A percentile compares a stretch with the other conserved stretches of the same genome.
Evolutionary conservation across 1,140 invertebrate species (phyloP).

Genomic region (Propsilocerus akamusi): DNA sequence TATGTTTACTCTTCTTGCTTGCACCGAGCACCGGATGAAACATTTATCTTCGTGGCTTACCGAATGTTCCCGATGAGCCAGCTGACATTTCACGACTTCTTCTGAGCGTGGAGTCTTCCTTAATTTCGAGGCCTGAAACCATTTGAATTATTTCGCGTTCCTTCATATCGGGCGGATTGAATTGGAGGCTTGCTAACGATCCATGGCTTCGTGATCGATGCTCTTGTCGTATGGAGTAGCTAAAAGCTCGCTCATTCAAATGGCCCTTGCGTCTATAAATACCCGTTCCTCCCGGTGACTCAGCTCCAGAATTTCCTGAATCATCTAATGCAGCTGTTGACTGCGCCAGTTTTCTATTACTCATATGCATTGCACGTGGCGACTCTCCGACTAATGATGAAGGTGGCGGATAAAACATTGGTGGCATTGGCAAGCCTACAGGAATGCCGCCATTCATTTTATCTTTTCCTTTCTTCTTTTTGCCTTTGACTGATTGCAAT

Average conservation of each 20-base stretch:
- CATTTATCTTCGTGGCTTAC: conserved; percentile 1
- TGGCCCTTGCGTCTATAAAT: conserved; percentile 82
- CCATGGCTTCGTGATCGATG: conserved; percentile 79
- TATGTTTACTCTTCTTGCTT: too few species aligned
- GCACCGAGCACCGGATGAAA: too few species aligned
- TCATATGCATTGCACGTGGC: conserved; percentile 17
- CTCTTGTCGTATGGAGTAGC: conserved; percentile 83
- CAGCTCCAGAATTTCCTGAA: conserved; percentile 39
- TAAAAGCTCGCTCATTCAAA: conserved; percentile 82
- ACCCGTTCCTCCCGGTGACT: conserved; percentile 66
- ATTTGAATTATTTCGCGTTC: conserved; percentile 81
- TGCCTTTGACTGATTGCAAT: conserved; percentile 17
- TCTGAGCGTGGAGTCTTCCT: conserved; percentile 32
- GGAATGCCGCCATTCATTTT: conserved; percentile 19
- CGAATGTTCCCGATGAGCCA: background rate
- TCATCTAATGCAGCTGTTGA: conserved; percentile 31
- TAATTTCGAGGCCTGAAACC: conserved; percentile 68
- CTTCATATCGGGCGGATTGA: conserved; percentile 60
- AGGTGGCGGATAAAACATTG: conserved; percentile 17
- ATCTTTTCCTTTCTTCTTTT: conserved; percentile 36
- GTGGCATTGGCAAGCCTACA: conserved; percentile 21
- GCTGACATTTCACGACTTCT: conserved; percentile 7
- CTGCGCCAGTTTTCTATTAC: conserved; percentile 29
- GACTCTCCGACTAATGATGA: conserved; percentile 12
- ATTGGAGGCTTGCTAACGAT: conserved; percentile 69